Evolutionary conservation across 1,140 invertebrate species (phyloP).

Genomic region (Drosophila repleta): DNA sequence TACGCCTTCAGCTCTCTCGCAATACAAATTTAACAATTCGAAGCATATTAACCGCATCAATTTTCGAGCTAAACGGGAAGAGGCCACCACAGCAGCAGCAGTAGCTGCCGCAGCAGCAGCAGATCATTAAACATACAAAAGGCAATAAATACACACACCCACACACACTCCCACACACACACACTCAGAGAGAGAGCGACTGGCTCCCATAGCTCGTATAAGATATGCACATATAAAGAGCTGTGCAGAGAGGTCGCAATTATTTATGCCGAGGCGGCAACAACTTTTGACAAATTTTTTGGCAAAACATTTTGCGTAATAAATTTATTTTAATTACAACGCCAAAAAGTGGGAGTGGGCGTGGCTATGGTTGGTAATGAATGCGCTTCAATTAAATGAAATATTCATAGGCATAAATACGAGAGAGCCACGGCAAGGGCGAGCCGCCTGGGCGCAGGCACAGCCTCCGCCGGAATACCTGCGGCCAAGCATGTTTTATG

Average conservation of each 20-base stretch:
- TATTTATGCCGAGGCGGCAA: slow-evolving; percentile 72
- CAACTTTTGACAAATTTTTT: slow-evolving; percentile 81
- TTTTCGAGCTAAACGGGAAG: slow-evolving; percentile 38
- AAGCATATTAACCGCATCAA: slow-evolving; percentile 77
- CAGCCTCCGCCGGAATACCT: slow-evolving; percentile 41
- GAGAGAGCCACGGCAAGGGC: slow-evolving; percentile 2
- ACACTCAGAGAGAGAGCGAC: not conserved
- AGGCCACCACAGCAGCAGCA: slow-evolving; percentile 11
- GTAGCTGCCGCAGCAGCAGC: slow-evolving; percentile 16
- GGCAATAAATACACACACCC: slow-evolving; percentile 25
- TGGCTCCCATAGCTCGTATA: slow-evolving; percentile 3
- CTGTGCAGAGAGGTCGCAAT: slow-evolving; percentile 32
- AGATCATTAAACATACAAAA: slow-evolving; percentile 72
- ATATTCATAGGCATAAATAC: slow-evolving; percentile 81
- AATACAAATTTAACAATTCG: slow-evolving; percentile 67
- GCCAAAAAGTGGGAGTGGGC: slow-evolving; percentile 58
- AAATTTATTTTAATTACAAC: slow-evolving; percentile 82
- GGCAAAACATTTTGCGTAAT: slow-evolving; percentile 81
- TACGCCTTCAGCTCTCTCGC: not conserved
- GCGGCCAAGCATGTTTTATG: slow-evolving; percentile 71
- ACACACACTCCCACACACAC: slow-evolving; percentile 8
- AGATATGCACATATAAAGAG: slow-evolving; percentile 43
- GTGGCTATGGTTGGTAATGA: slow-evolving; percentile 64
- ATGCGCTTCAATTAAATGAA: slow-evolving; percentile 82
- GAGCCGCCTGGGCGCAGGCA: slow-evolving; percentile 3